These are phyloP conservation scores for Ctena decussata DNA, from an alignment of 2,888 invertebrate genomes.

Conservation along the genomic window DNA sequence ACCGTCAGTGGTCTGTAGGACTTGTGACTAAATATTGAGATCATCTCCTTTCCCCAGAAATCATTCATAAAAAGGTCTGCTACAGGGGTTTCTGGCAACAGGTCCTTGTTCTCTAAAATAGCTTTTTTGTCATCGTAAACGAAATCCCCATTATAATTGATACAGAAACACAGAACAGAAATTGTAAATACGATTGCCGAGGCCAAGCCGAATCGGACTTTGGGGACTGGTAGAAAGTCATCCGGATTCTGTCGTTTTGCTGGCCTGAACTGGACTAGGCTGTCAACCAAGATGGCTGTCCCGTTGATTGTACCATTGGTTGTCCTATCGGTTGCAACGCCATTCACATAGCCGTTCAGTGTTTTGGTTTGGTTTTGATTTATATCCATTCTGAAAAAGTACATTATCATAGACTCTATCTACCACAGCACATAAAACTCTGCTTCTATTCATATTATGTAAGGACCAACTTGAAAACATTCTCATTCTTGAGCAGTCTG, in stretches of 20 bases:
- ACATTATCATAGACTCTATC: no score
- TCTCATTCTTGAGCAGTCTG: no score
- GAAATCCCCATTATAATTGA: slow-evolving; percentile 93
- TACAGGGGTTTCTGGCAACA: slow-evolving; percentile 90
- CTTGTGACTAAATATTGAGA: slow-evolving; percentile 95
- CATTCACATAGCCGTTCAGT: slow-evolving; percentile 64
- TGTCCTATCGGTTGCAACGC: slow-evolving; percentile 22
- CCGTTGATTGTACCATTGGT: no score
- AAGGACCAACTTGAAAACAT: no score
- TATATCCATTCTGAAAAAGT: slow-evolving; percentile 65
- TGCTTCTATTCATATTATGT: no score
- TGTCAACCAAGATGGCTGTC: slow-evolving; percentile 5
- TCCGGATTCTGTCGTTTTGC: slow-evolving; percentile 69
- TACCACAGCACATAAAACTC: no score
- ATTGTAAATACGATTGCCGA: slow-evolving; percentile 77
- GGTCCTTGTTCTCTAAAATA: slow-evolving; percentile 95
- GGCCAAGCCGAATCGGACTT: slow-evolving; percentile 63
- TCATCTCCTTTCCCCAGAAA: slow-evolving; percentile 97
- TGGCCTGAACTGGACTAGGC: slow-evolving; percentile 29
- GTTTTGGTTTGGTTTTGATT: slow-evolving; percentile 48
- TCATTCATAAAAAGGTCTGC: slow-evolving; percentile 91
- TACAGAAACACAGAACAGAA: slow-evolving; percentile 88
- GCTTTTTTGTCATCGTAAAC: slow-evolving; percentile 99
- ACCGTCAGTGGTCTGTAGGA: slow-evolving; percentile 97
- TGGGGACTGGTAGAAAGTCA: slow-evolving; percentile 72